phyloP scores from a whole-genome alignment of 2,797 vertebrate species.

The Poeciliopsis presidionis region DNA sequence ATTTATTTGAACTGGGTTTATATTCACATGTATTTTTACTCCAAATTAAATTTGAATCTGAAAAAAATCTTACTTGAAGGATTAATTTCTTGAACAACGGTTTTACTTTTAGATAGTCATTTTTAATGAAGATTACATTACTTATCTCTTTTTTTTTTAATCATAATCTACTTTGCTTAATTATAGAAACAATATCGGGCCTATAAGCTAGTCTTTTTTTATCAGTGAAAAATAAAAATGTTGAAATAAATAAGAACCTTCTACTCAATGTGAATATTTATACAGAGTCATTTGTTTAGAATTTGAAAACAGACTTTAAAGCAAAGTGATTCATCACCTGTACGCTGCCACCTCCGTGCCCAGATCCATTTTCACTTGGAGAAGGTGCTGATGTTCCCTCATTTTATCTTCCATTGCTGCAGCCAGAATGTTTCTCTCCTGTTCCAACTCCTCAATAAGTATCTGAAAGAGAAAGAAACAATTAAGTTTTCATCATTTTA shows the following conservation, averaged over 20 bases:
- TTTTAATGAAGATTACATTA: neutral
- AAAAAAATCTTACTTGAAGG: neutral
- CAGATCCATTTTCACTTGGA: slow-evolving; percentile 91
- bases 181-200: no score
- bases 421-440: slow-evolving; percentile 86
- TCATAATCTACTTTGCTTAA: no score
- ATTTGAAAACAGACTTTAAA: neutral
- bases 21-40: neutral
- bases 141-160: neutral
- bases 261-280: neutral
- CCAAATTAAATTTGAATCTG: neutral
- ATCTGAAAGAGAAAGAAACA: slow-evolving; percentile 72
- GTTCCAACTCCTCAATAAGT: slow-evolving; percentile 87
- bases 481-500: neutral
- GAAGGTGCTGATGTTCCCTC: slow-evolving; percentile 89
- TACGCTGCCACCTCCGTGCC: slow-evolving; percentile 93
- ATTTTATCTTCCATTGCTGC: slow-evolving; percentile 84
- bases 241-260: neutral
- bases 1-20: neutral
- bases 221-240: neutral
- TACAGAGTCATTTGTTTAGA: neutral
- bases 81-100: neutral
- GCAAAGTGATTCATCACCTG: slow-evolving; percentile 80
- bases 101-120: neutral
- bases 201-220: neutral